These are phyloP conservation scores for Arothron firmamentum DNA, from an alignment of 2,113 vertebrate species.

Conservation along the genomic window DNA sequence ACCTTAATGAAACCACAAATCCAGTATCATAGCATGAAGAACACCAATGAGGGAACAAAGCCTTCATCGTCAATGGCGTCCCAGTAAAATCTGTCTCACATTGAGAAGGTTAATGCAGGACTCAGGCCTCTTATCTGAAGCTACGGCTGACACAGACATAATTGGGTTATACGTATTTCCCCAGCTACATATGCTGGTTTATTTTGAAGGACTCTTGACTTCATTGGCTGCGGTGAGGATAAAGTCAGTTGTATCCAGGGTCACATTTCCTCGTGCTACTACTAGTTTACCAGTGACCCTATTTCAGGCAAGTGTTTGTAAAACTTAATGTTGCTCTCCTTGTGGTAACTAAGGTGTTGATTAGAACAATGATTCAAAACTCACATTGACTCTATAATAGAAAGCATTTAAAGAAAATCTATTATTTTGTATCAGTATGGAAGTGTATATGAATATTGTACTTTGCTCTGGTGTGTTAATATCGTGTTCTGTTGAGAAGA, in stretches of 20 bases:
- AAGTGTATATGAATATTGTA: too few relatives aligned
- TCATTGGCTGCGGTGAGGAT: slow-evolving; percentile 10
- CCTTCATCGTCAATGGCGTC: slow-evolving; percentile 13
- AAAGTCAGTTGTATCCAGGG: slow-evolving; percentile 4
- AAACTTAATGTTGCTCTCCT: not conserved
- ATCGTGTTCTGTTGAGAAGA: too few relatives aligned
- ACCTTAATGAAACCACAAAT: slow-evolving; percentile 25
- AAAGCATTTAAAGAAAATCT: too few relatives aligned
- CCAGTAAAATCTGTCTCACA: slow-evolving; percentile 34
- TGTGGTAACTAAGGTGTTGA: not conserved
- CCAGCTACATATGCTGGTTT: not conserved
- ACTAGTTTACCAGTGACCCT: not conserved
- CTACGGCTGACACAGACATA: slow-evolving; percentile 4
- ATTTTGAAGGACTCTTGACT: not conserved
- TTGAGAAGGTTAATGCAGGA: slow-evolving; percentile 24
- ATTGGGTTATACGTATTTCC: slow-evolving; percentile 24
- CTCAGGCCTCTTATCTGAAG: slow-evolving; percentile 17
- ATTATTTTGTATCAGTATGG: too few relatives aligned
- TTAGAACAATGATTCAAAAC: too few relatives aligned
- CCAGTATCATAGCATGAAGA: slow-evolving; percentile 1
- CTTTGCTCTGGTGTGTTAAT: too few relatives aligned
- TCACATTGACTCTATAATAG: too few relatives aligned
- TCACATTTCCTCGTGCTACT: not conserved
- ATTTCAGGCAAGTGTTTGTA: not conserved
- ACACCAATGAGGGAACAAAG: slow-evolving; percentile 54